A percentile compares a stretch with the other conserved stretches of the same genome.
Evolutionary conservation across 2,113 vertebrate genomes (phyloP).

Genomic region (Damaliscus lunatus): DNA sequence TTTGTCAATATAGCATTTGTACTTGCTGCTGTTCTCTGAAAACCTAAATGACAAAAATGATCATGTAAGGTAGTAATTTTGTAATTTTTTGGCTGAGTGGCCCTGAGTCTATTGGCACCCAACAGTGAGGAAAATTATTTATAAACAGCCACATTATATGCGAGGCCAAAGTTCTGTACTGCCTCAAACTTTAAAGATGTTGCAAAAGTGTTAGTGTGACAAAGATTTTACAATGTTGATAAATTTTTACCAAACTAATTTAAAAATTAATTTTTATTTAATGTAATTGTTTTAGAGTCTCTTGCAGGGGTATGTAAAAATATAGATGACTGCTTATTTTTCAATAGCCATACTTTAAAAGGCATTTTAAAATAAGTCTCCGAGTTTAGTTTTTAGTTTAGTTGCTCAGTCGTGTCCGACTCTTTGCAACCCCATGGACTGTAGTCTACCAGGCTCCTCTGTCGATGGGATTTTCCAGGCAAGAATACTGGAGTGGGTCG

Average conservation of each 20-base stretch:
- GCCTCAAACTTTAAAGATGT: conserved; percentile 19
- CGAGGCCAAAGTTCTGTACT: background rate
- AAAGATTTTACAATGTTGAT: background rate
- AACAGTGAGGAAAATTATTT: conserved; percentile 65
- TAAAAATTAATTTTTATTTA: background rate
- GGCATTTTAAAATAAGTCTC: background rate
- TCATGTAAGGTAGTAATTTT: conserved; percentile 63
- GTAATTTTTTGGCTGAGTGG: conserved; percentile 71
- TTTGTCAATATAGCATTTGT: conserved; percentile 49
- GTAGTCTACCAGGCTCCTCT: too few species aligned
- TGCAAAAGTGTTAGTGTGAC: background rate
- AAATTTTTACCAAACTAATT: background rate
- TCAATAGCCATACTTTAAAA: background rate
- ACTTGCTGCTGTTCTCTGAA: conserved; percentile 40
- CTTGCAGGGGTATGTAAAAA: background rate
- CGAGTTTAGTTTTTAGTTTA: too few species aligned
- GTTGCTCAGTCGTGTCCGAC: too few species aligned
- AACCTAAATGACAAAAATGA: conserved; percentile 69
- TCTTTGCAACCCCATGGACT: too few species aligned
- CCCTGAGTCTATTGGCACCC: conserved; percentile 50
- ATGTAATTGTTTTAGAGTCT: background rate
- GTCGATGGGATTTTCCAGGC: too few species aligned
- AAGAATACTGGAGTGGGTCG: too few species aligned
- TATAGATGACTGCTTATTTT: background rate
- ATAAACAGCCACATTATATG: conserved; percentile 55